A percentile compares a stretch with the other conserved stretches of the same genome.
Evolutionary conservation across 2,113 vertebrate genomes (phyloP).

Genomic region (Crotalus tigris): DNA sequence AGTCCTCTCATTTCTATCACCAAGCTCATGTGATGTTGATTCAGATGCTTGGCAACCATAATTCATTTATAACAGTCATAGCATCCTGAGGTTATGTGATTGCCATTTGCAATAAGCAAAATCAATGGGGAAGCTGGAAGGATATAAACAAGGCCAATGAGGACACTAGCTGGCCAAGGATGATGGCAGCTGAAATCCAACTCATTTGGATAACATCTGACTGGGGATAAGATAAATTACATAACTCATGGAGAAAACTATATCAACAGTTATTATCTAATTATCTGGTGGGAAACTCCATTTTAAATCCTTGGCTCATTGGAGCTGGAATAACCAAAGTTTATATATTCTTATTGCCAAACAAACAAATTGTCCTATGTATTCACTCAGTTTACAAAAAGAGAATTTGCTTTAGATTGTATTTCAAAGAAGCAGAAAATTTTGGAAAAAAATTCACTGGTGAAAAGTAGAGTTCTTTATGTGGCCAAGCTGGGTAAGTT

Average conservation of each 20-base stretch:
- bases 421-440: not conserved
- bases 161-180: not conserved
- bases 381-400: not conserved
- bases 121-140: not conserved
- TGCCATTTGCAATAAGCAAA: not conserved
- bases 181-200: not conserved
- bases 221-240: not conserved
- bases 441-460: not conserved
- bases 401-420: not conserved
- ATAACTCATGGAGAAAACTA: not conserved
- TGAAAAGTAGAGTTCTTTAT: not conserved
- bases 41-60: not conserved
- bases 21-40: not conserved
- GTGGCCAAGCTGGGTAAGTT: not conserved
- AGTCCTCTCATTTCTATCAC: not conserved
- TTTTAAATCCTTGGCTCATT: not conserved
- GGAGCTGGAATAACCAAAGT: not conserved
- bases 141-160: not conserved
- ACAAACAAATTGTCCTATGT: not conserved
- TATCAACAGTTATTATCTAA: not conserved
- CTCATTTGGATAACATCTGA: not conserved
- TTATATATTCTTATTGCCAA: not conserved
- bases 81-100: not conserved
- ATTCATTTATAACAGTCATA: not conserved
- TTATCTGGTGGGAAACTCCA: not conserved